phyloP scores from a whole-genome alignment of 2,888 invertebrate species.

The Tuberolachnus salignus region DNA sequence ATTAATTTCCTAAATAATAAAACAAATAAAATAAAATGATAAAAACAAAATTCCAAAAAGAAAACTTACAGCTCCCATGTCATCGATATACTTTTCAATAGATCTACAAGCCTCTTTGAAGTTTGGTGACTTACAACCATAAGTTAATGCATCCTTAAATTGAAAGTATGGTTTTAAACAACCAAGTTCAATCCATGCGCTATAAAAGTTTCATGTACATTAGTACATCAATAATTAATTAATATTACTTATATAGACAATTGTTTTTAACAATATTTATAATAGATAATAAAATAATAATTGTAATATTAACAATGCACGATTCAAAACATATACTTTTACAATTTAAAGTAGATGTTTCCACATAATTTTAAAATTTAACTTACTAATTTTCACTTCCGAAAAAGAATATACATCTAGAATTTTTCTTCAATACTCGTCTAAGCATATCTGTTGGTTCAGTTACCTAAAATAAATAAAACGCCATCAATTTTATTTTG shows the following conservation, averaged over 20 bases:
- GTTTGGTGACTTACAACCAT: slow-evolving; percentile 74
- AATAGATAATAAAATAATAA: background rate
- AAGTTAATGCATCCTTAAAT: slow-evolving; percentile 77
- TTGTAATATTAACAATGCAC: background rate
- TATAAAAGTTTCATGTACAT: slow-evolving; percentile 62
- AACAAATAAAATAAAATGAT: slow-evolving; percentile 7
- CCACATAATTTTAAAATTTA: slow-evolving; percentile 42
- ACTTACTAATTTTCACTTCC: slow-evolving; percentile 96
- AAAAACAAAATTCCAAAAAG: slow-evolving; percentile 24
- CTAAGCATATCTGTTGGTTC: slow-evolving; percentile 79
- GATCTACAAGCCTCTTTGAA: slow-evolving; percentile 81
- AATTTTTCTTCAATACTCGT: slow-evolving; percentile 76
- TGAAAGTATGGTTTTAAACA: slow-evolving; percentile 83
- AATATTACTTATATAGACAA: slow-evolving; percentile 51
- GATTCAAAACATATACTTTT: too few relatives aligned
- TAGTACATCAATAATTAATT: too few relatives aligned
- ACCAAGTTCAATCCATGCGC: slow-evolving; percentile 88
- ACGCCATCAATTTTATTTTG: background rate
- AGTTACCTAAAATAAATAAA: slow-evolving; percentile 71
- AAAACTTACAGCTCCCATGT: slow-evolving; percentile 67
- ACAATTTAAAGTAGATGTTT: too few relatives aligned
- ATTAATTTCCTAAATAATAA: slow-evolving; percentile 28
- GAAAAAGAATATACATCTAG: slow-evolving; percentile 89
- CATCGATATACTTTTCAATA: slow-evolving; percentile 76
- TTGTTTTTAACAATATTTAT: background rate